Evolutionary conservation across 2,113 vertebrate species (phyloP), one percentile per base, ranked within the genome.

Genomic region (Hystrix brachyura): DNA sequence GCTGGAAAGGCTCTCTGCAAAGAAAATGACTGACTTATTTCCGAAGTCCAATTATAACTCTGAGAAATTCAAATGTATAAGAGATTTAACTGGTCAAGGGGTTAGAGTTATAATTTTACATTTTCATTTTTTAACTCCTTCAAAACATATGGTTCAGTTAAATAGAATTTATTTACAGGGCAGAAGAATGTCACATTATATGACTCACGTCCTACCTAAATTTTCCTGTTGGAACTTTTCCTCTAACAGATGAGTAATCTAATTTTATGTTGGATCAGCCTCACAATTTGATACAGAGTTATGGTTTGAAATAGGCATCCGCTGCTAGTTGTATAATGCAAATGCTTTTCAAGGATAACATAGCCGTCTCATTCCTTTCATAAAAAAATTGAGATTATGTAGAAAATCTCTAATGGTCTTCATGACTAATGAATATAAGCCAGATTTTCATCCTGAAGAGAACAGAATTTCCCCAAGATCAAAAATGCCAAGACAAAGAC

Each of bases 141-240:
- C 94, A 84, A 97, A 97, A 80, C 96, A 98, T 96, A 97, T 97
- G 96, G 95, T 93, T 97, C 93, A 51, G 87, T 92, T 92, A 93
- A 94, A 82, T 43, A 94, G 86, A 65, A 94, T 92, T 96, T 97
- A 97, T 93, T 97, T 97, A 95, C 94, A 78, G 71, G 91, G 94
- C 84, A 97, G 67, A 96, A 96, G 87, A 97, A 96, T 96, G 87
- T 97, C 90, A 97, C 87, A 94, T 92, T 87, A 86, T 86, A 84
- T 97, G 97, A 96, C 80, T 97, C 97, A 97, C 18, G 53, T 90
- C 79, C 97, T 97, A 97, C 96, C 96, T 97, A 97, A 96, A 97
- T 97, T 97, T 97, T 97, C 96, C 96, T 92, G 79, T 94, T 96
- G 96, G 97, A 96, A 95, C 48, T 91, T 94, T 96, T 96, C 95